Base-by-base conservation (phyloP, 1,140 invertebrate species). In the Musca domestica region DNA sequence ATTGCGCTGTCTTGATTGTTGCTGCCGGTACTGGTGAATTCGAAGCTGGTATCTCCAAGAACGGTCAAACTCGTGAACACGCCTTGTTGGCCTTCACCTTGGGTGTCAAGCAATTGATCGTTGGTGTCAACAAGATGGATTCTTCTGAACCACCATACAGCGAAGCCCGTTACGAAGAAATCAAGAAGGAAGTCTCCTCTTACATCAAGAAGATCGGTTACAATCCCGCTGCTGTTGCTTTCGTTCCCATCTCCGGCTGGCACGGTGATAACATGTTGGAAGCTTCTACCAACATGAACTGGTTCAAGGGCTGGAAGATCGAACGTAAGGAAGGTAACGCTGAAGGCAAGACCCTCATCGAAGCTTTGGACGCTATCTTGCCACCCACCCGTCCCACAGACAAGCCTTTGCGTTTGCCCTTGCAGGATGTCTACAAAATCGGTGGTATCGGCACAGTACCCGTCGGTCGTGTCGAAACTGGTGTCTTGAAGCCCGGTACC, bases 361-460 rank as follows among this genome's bases (percentile, higher is more conserved):
- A 96, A 72, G 93, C 94, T 80, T 86, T 96, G 66, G 94, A 96
- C 80, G 88, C 92, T 75, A 95, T 95, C 84, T 84, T 93, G 49
- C 92, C 94, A 67, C 95, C 95, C 61, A 77, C 84, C 70, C 88
- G 94, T 77, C 94, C 95, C 73, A 93, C 92, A 73, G 93, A 96
- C 82, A 95, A 94, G 85, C 84, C 95, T 73, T 90, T 96, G 47
- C 91, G 94, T 87, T 89, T 96, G 76, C 94, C 93, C 74, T 89
- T 96, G 65, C 92, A 96, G 84, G 95, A 98, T 85, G 96, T 98
- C 23, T 98, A 98, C 91, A 98, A 98, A 88, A 98, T 98, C 84
- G 96, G 95, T 77, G 96, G 95, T 88, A 98, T 98, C 84, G 96
- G 95, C 85, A 98, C 96, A 82, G 96, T 98, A 82, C 96, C 95